A percentile compares a stretch with the other conserved stretches of the same genome.
Evolutionary conservation across 2,113 vertebrate species (phyloP).

Genomic region (Nothocercus nigrocapillus): DNA sequence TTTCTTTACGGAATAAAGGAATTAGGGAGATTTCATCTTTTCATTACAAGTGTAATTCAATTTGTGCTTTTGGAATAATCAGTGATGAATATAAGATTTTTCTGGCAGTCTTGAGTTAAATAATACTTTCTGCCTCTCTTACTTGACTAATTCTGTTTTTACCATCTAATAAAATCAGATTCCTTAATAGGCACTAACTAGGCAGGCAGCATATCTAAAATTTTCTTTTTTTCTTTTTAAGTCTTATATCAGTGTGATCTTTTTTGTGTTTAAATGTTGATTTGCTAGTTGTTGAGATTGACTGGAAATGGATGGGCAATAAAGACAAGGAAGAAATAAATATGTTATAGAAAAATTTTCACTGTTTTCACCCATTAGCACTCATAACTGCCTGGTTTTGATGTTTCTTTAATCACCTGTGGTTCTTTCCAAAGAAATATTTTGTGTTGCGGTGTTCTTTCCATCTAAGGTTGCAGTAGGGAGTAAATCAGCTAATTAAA

Average conservation of each 20-base stretch:
- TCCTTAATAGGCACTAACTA: neutral
- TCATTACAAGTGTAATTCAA: slow-evolving; percentile 12
- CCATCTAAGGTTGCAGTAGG: fast-evolving
- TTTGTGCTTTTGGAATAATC: slow-evolving; percentile 14
- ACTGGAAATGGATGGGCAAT: neutral
- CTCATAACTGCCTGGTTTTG: neutral
- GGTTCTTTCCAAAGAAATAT: neutral
- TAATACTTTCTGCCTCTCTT: neutral
- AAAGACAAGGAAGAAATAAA: neutral
- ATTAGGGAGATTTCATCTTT: slow-evolving; percentile 27
- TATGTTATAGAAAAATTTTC: neutral
- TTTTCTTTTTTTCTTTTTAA: neutral
- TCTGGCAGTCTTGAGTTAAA: neutral
- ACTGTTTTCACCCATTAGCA: neutral
- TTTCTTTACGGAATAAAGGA: slow-evolving; percentile 16
- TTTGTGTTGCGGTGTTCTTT: neutral
- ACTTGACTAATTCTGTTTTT: neutral
- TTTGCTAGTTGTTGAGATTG: neutral
- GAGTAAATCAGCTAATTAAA: neutral
- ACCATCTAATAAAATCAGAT: neutral
- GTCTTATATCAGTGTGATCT: neutral
- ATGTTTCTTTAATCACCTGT: neutral
- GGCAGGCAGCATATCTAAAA: neutral
- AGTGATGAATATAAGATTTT: neutral
- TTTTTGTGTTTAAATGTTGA: neutral